Percentiles rank a stretch among this genome's conserved stretches.
These are phyloP conservation scores for Styela plicata DNA, from an alignment of 23 tunicate genomes.

Conservation along the genomic window DNA sequence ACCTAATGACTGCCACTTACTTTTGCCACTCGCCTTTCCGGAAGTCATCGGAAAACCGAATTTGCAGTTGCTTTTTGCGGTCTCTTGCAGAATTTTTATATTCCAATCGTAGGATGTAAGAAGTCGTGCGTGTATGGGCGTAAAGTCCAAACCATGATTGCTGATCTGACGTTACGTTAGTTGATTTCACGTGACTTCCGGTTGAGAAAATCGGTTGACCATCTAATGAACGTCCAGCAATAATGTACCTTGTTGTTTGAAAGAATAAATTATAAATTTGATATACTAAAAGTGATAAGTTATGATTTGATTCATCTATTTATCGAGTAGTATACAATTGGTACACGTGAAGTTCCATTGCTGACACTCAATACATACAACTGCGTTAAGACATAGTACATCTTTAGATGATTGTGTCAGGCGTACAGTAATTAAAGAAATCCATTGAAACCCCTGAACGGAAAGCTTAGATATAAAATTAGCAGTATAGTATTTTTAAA, in stretches of 20 bases:
- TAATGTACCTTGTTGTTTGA: constrained; percentile 71
- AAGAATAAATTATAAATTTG: not conserved
- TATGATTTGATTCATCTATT: too few species aligned
- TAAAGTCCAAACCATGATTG: constrained; percentile 90
- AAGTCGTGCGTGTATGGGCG: constrained; percentile 11
- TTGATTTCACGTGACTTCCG: not conserved
- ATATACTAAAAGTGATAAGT: not conserved
- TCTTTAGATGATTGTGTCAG: too few species aligned
- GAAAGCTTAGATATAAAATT: too few species aligned
- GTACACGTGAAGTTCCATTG: too few species aligned
- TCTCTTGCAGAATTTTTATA: constrained; percentile 51
- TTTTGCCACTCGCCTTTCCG: constrained; percentile 62
- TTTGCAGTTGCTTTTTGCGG: constrained; percentile 29
- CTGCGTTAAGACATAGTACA: too few species aligned
- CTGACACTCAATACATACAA: too few species aligned
- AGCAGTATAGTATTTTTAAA: too few species aligned
- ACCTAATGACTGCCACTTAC: constrained; percentile 55
- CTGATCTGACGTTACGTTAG: constrained; percentile 23
- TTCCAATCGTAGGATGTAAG: constrained; percentile 55
- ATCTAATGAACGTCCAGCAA: constrained; percentile 68
- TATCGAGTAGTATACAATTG: too few species aligned
- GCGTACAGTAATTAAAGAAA: too few species aligned
- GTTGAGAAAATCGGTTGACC: constrained; percentile 19
- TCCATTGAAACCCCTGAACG: too few species aligned
- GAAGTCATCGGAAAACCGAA: constrained; percentile 24